phyloP scores from a whole-genome alignment of 2,888 invertebrate genomes.

The Zelleria hepariella region DNA sequence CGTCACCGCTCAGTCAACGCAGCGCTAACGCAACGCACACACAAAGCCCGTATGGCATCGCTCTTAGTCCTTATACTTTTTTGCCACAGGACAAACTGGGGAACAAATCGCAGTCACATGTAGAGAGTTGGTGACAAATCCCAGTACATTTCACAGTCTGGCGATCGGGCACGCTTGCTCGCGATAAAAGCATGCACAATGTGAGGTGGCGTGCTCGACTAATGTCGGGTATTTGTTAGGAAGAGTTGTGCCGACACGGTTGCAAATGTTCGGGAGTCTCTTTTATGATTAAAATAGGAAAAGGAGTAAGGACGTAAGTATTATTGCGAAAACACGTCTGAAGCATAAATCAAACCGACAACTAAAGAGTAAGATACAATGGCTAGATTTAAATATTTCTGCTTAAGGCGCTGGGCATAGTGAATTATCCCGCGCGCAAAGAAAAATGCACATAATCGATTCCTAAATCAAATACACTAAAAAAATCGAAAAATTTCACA shows the following conservation, averaged over 20 bases:
- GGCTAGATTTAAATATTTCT: no score
- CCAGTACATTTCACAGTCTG: conserved; percentile 63
- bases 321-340: not conserved
- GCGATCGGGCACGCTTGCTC: conserved; percentile 34
- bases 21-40: no score
- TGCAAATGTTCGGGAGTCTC: not conserved
- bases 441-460: no score
- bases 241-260: conserved; percentile 9
- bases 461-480: no score
- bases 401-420: no score
- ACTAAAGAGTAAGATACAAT: no score
- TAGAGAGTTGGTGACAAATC: conserved; percentile 39
- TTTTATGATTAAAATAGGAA: not conserved
- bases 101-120: not conserved
- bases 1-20: no score
- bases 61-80: not conserved
- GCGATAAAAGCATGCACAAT: conserved; percentile 38
- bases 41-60: no score
- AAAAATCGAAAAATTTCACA: no score
- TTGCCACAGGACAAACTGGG: not conserved
- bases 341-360: no score
- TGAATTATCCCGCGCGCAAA: no score
- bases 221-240: conserved; percentile 30
- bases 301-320: not conserved
- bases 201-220: conserved; percentile 16